phyloP scores from a whole-genome alignment of 2,888 invertebrate species.

The Tridacna crocea region DNA sequence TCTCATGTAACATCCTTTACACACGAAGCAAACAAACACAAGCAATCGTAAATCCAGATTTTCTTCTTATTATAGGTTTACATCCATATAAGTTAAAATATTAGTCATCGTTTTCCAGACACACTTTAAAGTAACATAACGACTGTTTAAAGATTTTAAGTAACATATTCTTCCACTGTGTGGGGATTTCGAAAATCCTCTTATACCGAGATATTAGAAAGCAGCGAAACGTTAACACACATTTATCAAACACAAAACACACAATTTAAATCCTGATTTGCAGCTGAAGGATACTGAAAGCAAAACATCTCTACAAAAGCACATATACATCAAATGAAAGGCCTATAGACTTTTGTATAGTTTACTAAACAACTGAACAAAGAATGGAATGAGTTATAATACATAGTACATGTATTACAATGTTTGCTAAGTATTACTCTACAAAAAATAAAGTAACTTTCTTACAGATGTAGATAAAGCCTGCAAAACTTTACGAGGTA shows the following conservation, averaged over 20 bases:
- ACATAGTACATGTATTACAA: too few species aligned
- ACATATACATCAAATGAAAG: not conserved
- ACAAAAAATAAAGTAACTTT: too few species aligned
- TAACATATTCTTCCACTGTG: not conserved
- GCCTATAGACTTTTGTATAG: not conserved
- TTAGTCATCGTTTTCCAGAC: not conserved
- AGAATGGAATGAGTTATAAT: too few species aligned
- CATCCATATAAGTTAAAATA: not conserved
- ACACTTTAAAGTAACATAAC: not conserved
- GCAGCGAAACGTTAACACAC: constrained; percentile 12
- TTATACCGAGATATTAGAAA: not conserved
- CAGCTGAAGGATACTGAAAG: constrained; percentile 1
- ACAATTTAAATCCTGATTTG: not conserved
- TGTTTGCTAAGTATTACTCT: too few species aligned
- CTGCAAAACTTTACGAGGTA: too few species aligned
- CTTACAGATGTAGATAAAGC: too few species aligned
- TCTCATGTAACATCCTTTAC: not conserved
- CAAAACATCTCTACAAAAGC: constrained; percentile 11
- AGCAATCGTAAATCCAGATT: constrained; percentile 27
- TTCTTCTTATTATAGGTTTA: not conserved
- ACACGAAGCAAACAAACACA: constrained; percentile 25
- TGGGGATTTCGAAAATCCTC: not conserved
- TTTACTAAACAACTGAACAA: too few species aligned
- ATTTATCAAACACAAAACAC: constrained; percentile 12
- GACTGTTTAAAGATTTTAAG: not conserved